Evolutionary conservation across 2,113 vertebrate genomes (phyloP).

Genomic region (Dromaius novaehollandiae): DNA sequence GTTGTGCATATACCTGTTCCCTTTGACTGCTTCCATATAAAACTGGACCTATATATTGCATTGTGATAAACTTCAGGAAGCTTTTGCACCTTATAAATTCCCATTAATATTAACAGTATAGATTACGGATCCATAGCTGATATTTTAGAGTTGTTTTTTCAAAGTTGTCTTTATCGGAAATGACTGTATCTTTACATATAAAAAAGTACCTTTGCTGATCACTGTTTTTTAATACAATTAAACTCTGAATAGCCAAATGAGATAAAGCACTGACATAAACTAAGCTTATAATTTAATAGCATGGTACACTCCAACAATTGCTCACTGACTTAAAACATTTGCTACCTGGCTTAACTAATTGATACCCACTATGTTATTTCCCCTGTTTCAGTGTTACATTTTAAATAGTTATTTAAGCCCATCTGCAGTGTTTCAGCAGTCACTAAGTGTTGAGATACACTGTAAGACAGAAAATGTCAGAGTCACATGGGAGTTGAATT

Average conservation of each 20-base stretch:
- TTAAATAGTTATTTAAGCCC: not conserved
- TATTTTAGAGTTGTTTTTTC: not conserved
- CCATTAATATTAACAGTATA: not conserved
- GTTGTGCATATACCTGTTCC: not conserved
- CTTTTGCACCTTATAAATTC: not conserved
- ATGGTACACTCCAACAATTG: conserved; percentile 4
- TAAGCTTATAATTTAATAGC: conserved; percentile 57
- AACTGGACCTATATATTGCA: not conserved
- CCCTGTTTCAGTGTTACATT: not conserved
- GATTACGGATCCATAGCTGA: not conserved
- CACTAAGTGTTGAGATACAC: not conserved
- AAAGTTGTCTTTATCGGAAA: too few species aligned
- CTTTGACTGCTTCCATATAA: not conserved
- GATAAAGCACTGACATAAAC: conserved; percentile 31
- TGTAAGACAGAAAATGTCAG: not conserved
- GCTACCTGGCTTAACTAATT: conserved; percentile 58
- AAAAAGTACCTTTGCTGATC: not conserved
- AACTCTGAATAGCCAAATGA: conserved; percentile 30
- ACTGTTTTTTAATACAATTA: conserved; percentile 31
- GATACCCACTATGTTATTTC: conserved; percentile 2
- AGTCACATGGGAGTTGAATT: not conserved
- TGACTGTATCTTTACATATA: not conserved
- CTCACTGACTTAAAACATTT: conserved; percentile 62
- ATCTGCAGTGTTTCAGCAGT: not conserved
- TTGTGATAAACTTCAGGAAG: not conserved